These are phyloP conservation scores for Tetraodon nigroviridis DNA, from an alignment of 2,113 vertebrate genomes.

Conservation along the genomic window DNA sequence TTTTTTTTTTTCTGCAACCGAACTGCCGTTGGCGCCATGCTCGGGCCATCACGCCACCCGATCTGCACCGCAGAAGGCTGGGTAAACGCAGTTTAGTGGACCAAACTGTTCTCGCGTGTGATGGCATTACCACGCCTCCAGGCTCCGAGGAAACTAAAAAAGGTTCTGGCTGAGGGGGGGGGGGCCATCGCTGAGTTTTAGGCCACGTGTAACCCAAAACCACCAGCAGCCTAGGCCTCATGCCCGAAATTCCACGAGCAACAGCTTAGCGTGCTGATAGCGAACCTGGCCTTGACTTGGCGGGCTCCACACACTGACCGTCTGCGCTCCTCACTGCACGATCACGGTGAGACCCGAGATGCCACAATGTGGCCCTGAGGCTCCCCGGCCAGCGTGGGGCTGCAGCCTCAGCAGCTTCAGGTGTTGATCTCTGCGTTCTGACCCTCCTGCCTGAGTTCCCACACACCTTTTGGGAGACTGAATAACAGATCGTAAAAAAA, in stretches of 20 bases:
- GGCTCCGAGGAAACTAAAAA: slow-evolving; percentile 16
- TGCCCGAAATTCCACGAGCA: slow-evolving; percentile 62
- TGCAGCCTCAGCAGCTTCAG: slow-evolving; percentile 13
- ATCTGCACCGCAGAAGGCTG: no score
- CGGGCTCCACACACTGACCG: slow-evolving; percentile 10
- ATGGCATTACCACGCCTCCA: no score
- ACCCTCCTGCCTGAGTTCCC: slow-evolving; percentile 30
- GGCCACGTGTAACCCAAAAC: slow-evolving; percentile 58
- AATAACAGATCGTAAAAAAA: slow-evolving; percentile 40
- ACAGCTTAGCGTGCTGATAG: slow-evolving; percentile 46
- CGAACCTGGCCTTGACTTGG: slow-evolving; percentile 61
- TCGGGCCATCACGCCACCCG: not conserved
- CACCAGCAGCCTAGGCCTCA: slow-evolving; percentile 50
- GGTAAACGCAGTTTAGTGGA: no score
- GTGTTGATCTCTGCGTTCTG: slow-evolving; percentile 45
- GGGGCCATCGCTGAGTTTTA: slow-evolving; percentile 39
- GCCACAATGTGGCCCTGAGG: slow-evolving; percentile 39
- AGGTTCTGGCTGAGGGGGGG: slow-evolving; percentile 22
- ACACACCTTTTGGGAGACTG: slow-evolving; percentile 35
- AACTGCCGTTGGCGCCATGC: not conserved
- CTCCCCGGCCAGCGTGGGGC: slow-evolving; percentile 18
- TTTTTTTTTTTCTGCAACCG: slow-evolving; percentile 9
- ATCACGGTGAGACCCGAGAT: slow-evolving; percentile 53
- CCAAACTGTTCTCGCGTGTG: no score
- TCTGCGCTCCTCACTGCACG: slow-evolving; percentile 23